Evolutionary conservation across 2,113 vertebrate genomes (phyloP).

Genomic region (Cololabis saira): DNA sequence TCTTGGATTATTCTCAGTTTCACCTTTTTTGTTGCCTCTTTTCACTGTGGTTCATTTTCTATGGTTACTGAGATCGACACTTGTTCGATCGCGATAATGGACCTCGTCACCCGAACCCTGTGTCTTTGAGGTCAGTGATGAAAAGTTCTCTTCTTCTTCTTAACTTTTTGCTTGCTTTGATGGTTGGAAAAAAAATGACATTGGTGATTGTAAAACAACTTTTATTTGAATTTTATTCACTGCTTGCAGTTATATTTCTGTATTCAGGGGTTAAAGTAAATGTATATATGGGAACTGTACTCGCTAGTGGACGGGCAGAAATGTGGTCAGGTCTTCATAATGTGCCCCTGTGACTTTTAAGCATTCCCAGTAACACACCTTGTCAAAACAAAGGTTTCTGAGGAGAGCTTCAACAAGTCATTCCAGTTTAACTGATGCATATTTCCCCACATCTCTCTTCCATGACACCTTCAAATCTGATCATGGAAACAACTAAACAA

Average conservation of each 20-base stretch:
- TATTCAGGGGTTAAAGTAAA: not conserved
- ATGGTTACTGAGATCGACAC: constrained; percentile 57
- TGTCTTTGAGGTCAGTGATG: constrained; percentile 80
- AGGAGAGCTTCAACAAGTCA: constrained; percentile 17
- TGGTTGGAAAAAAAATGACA: not conserved
- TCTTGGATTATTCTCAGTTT: constrained; percentile 77
- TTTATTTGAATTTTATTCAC: not conserved
- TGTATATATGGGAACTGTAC: not conserved
- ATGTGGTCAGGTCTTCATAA: not conserved
- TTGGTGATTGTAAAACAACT: not conserved
- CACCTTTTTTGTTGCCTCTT: constrained; percentile 40
- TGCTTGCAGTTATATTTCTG: not conserved
- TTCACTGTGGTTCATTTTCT: constrained; percentile 52
- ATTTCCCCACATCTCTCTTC: not conserved
- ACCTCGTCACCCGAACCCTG: constrained; percentile 69
- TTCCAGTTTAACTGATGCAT: constrained; percentile 16
- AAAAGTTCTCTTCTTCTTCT: constrained; percentile 25
- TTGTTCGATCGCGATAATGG: constrained; percentile 73
- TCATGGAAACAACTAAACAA: not conserved
- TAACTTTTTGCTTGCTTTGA: constrained; percentile 13
- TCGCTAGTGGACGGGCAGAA: not conserved
- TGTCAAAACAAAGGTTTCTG: constrained; percentile 20
- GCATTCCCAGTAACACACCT: not conserved
- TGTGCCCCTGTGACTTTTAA: constrained; percentile 2
- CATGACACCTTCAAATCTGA: not conserved